A percentile compares a stretch with the other conserved stretches of the same genome.
Evolutionary conservation across 2,888 invertebrate genomes (phyloP).

Genomic region (Xestia ashworthii): DNA sequence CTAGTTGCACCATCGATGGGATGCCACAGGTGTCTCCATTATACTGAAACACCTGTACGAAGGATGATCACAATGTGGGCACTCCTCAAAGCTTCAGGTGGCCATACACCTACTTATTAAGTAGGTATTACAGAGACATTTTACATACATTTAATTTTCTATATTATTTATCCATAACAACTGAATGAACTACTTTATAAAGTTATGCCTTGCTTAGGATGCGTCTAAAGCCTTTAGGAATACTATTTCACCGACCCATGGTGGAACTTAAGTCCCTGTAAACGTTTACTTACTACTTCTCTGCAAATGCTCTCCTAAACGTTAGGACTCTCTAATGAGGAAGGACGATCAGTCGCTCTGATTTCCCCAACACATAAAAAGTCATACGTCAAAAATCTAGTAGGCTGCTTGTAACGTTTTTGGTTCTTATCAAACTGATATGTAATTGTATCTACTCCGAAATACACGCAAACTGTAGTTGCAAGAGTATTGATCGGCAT

Average conservation of each 20-base stretch:
- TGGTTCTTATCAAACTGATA: neutral
- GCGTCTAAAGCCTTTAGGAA: neutral
- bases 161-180: neutral
- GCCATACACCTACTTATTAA: neutral
- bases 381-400: constrained; percentile 31
- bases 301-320: neutral
- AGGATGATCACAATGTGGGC: neutral
- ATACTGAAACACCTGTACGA: constrained; percentile 14
- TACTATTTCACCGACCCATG: neutral
- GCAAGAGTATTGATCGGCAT: neutral
- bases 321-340: neutral
- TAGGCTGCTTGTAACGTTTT: constrained; percentile 19
- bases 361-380: neutral
- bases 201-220: neutral
- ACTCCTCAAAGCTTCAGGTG: constrained; percentile 21
- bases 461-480: neutral
- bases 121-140: neutral
- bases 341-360: neutral
- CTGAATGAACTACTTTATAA: neutral
- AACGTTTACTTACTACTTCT: neutral
- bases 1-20: neutral
- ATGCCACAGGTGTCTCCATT: constrained; percentile 22
- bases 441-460: neutral
- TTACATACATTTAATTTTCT: neutral
- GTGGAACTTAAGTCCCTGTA: neutral